Percentiles rank a stretch among this genome's conserved stretches.
These are phyloP conservation scores for Paramormyrops hopkinsi DNA, from an alignment of 2,797 vertebrate genomes.

Conservation along the genomic window DNA sequence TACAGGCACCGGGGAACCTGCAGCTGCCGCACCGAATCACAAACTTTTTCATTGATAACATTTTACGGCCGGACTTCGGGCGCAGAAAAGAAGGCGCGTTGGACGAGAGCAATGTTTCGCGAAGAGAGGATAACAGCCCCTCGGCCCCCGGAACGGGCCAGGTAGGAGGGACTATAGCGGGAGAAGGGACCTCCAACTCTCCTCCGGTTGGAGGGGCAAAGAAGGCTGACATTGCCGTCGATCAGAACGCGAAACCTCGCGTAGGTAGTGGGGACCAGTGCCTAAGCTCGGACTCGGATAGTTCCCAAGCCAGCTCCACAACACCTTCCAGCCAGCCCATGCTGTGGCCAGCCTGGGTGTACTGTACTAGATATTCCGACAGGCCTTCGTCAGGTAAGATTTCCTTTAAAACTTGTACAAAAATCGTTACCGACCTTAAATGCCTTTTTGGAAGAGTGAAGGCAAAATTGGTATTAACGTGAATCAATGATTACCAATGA, in stretches of 20 bases:
- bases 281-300: constrained; percentile 93
- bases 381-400: constrained; percentile 93
- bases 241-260: constrained; percentile 72
- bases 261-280: constrained; percentile 79
- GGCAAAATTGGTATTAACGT: neutral
- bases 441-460: neutral
- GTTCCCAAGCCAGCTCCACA: constrained; percentile 83
- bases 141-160: constrained; percentile 58
- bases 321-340: constrained; percentile 69
- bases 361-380: constrained; percentile 97
- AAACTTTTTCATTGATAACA: constrained; percentile 98
- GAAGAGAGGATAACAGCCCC: constrained; percentile 62
- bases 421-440: constrained; percentile 21
- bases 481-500: neutral
- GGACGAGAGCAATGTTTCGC: constrained; percentile 55
- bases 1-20: constrained; percentile 76
- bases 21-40: constrained; percentile 86
- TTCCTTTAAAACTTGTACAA: constrained; percentile 30
- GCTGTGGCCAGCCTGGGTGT: constrained; percentile 98
- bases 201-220: constrained; percentile 64
- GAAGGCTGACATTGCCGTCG: constrained; percentile 67
- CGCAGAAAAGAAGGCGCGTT: constrained; percentile 73
- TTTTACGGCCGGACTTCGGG: constrained; percentile 88
- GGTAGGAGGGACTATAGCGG: constrained; percentile 64
- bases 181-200: constrained; percentile 76